Evolutionary conservation across 2,888 invertebrate genomes (phyloP).

Genomic region (Cephus nigrinus): DNA sequence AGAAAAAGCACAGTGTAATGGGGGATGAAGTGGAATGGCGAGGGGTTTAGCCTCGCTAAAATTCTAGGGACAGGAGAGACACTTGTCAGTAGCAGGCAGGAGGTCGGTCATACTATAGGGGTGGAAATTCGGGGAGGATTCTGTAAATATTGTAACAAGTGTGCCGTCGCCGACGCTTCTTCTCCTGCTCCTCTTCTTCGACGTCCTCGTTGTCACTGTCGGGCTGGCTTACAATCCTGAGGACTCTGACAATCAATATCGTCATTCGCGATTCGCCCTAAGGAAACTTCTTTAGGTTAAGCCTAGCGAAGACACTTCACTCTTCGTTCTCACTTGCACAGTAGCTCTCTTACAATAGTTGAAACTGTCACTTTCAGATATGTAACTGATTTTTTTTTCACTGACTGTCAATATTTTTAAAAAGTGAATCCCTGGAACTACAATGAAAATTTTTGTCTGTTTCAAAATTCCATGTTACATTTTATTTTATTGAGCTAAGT

Average conservation of each 20-base stretch:
- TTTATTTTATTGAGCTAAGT: neutral
- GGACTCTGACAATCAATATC: constrained; percentile 40
- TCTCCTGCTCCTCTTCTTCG: neutral
- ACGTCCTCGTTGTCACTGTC: neutral
- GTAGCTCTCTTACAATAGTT: neutral
- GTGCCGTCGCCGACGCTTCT: constrained; percentile 41
- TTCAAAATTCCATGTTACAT: neutral
- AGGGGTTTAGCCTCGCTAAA: neutral
- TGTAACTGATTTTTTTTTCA: neutral
- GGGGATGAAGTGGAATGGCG: constrained; percentile 9
- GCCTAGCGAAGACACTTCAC: neutral
- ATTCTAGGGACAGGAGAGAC: constrained; percentile 40
- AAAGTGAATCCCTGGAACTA: neutral
- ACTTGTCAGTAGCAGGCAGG: constrained; percentile 55
- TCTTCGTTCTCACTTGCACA: neutral
- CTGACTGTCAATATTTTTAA: neutral
- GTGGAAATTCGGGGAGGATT: constrained; percentile 54
- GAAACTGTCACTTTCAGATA: neutral
- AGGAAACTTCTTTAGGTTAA: neutral
- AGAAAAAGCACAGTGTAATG: constrained; percentile 12
- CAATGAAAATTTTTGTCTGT: neutral
- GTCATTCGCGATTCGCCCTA: constrained; percentile 11
- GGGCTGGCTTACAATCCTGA: neutral
- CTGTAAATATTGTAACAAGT: constrained; percentile 66
- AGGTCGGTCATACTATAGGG: constrained; percentile 42